These are phyloP conservation scores for Hypanus sabinus DNA, from an alignment of 2,113 vertebrate species.

Conservation along the genomic window DNA sequence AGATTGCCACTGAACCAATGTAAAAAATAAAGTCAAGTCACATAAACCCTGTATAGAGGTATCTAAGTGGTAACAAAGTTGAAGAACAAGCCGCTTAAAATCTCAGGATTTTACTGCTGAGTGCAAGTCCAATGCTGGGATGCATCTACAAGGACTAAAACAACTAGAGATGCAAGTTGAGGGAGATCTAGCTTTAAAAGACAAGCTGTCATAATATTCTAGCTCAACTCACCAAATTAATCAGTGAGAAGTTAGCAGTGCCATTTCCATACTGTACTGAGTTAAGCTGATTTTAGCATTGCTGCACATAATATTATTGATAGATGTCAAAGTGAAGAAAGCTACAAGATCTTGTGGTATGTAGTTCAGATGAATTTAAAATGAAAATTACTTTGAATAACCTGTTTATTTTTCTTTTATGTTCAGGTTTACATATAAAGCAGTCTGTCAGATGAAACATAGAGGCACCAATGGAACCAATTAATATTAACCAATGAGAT, in stretches of 20 bases:
- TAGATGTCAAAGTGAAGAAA: background rate
- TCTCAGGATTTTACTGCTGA: background rate
- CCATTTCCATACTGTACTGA: background rate
- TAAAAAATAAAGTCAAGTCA: background rate
- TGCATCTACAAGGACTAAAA: conserved; percentile 18
- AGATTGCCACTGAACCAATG: background rate
- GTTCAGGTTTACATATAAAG: background rate
- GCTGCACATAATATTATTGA: background rate
- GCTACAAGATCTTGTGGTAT: background rate
- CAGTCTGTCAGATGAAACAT: background rate
- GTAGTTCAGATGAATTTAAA: background rate
- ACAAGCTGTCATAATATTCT: background rate
- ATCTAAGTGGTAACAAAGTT: background rate
- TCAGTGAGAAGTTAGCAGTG: background rate
- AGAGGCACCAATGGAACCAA: background rate
- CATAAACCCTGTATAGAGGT: background rate
- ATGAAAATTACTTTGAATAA: background rate
- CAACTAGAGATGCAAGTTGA: background rate
- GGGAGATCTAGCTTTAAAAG: conserved; percentile 20
- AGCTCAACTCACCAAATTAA: background rate
- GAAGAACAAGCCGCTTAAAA: background rate
- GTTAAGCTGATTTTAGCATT: background rate
- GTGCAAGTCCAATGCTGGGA: background rate
- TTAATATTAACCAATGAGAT: background rate
- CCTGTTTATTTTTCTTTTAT: background rate